A percentile compares a stretch with the other conserved stretches of the same genome.
Evolutionary conservation across 2,113 vertebrate genomes (phyloP).

Genomic region (Cyprinodon variegatus): DNA sequence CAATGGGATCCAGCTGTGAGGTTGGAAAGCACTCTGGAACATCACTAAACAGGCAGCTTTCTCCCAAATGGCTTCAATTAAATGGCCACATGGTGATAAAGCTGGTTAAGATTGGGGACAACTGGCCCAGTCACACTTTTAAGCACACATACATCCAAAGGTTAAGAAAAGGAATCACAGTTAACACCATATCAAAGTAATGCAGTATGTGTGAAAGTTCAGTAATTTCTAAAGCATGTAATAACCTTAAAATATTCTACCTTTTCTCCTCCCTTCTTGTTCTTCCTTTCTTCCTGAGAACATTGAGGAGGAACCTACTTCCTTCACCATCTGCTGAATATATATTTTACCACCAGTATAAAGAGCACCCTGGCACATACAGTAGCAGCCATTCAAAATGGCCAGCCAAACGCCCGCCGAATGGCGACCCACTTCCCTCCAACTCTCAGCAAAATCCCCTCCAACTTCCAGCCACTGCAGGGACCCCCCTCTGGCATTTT

Average conservation of each 20-base stretch:
- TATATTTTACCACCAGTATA: too few relatives aligned
- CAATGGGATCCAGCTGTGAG: constrained; percentile 79
- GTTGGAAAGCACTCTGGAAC: constrained; percentile 74
- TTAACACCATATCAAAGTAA: background rate
- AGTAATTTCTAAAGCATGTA: background rate
- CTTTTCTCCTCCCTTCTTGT: background rate
- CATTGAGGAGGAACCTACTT: too few relatives aligned
- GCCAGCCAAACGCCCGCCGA: too few relatives aligned
- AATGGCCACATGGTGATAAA: constrained; percentile 74
- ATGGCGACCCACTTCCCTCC: too few relatives aligned
- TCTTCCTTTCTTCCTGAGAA: too few relatives aligned
- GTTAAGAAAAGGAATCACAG: background rate
- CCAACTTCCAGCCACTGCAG: too few relatives aligned
- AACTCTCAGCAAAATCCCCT: too few relatives aligned
- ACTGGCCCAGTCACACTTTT: constrained; percentile 53
- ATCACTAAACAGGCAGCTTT: constrained; percentile 66
- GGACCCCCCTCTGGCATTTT: too few relatives aligned
- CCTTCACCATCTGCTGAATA: too few relatives aligned
- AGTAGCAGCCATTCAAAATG: too few relatives aligned
- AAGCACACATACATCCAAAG: constrained; percentile 28
- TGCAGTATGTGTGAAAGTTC: background rate
- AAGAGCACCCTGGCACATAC: too few relatives aligned
- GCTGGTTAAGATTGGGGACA: constrained; percentile 59
- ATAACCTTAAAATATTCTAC: background rate
- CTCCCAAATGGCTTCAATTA: constrained; percentile 80